A percentile compares a stretch with the other conserved stretches of the same genome.
Evolutionary conservation across 2,797 vertebrate species (phyloP).

Genomic region (Sebastes variabilis): DNA sequence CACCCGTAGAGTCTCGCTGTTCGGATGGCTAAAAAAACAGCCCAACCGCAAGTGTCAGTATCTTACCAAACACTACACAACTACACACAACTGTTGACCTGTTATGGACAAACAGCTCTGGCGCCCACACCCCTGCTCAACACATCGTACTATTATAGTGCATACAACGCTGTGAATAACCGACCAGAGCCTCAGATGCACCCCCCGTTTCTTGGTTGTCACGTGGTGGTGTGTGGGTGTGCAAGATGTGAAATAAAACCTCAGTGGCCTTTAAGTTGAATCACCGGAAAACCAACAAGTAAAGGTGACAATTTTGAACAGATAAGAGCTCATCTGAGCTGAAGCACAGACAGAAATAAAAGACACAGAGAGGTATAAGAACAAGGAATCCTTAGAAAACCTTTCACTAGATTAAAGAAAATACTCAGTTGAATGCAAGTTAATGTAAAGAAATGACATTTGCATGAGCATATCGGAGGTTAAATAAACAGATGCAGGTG

Average conservation of each 20-base stretch:
- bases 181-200: conserved; percentile 17
- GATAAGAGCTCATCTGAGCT: background rate
- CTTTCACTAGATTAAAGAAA: conserved; percentile 8
- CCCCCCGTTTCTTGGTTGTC: conserved; percentile 56
- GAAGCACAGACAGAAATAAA: conserved; percentile 5
- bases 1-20: background rate
- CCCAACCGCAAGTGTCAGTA: background rate
- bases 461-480: conserved; percentile 5
- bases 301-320: conserved; percentile 36
- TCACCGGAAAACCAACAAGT: conserved; percentile 59
- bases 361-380: background rate
- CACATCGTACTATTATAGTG: conserved; percentile 14
- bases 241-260: conserved; percentile 54
- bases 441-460: conserved; percentile 45
- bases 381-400: conserved; percentile 7
- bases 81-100: conserved; percentile 16
- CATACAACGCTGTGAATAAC: conserved; percentile 38
- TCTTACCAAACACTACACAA: conserved; percentile 21
- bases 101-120: conserved; percentile 16
- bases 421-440: conserved; percentile 9
- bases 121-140: conserved; percentile 36
- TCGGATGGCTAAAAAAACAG: background rate
- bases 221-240: conserved; percentile 56
- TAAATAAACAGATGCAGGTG: conserved; percentile 41
- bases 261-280: conserved; percentile 60